These are phyloP conservation scores for Drosophila pachea DNA, from an alignment of 1,140 invertebrate genomes.

Conservation along the genomic window DNA sequence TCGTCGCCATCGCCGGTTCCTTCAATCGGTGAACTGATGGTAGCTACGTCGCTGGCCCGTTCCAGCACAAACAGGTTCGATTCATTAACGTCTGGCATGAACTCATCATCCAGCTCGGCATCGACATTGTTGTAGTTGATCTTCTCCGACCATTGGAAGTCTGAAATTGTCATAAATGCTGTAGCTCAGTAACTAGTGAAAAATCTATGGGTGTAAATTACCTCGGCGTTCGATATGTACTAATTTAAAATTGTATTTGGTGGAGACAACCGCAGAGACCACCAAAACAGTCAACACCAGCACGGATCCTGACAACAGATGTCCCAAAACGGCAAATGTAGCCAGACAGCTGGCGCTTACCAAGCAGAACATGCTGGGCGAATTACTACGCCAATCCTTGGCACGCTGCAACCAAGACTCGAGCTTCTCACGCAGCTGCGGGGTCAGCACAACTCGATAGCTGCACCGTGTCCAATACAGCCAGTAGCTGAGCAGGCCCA, in stretches of 20 bases:
- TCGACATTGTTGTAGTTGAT: conserved; percentile 58
- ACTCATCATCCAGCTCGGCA: conserved; percentile 71
- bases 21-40: conserved; percentile 66
- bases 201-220: conserved; percentile 11
- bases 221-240: conserved; percentile 66
- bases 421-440: conserved; percentile 57
- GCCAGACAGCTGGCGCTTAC: conserved; percentile 54
- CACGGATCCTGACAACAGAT: conserved; percentile 68
- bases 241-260: conserved; percentile 69
- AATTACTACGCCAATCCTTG: conserved; percentile 44
- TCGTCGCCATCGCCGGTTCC: conserved; percentile 30
- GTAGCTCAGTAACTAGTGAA: no score
- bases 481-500: conserved; percentile 66
- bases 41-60: conserved; percentile 70
- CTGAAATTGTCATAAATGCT: conserved; percentile 27
- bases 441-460: conserved; percentile 63
- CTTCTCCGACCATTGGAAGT: conserved; percentile 67
- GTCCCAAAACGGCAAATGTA: conserved; percentile 64
- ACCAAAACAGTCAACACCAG: conserved; percentile 61
- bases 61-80: conserved; percentile 72
- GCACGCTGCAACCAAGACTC: conserved; percentile 43
- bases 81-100: conserved; percentile 75
- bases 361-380: conserved; percentile 67
- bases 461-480: conserved; percentile 71
- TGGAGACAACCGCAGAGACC: conserved; percentile 62